These are phyloP conservation scores for Stigmatopora nigra DNA, from an alignment of 2,113 vertebrate genomes.

Conservation along the genomic window DNA sequence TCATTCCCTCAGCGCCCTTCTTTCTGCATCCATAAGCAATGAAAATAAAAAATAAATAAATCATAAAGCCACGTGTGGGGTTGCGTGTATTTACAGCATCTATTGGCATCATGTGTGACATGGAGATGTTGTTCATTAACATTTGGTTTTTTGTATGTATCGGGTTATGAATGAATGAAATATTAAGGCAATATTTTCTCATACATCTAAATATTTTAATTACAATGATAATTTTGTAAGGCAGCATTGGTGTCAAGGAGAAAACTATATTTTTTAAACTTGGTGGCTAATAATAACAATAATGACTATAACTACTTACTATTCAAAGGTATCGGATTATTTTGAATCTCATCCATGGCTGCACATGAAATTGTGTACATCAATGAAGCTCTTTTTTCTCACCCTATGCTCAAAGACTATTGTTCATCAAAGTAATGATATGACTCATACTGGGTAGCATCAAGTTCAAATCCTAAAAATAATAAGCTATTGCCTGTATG, in stretches of 20 bases:
- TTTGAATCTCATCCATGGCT: constrained; percentile 17
- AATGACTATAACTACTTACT: neutral
- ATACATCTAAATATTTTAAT: neutral
- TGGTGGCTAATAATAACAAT: neutral
- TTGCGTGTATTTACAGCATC: constrained; percentile 4
- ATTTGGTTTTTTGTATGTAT: neutral
- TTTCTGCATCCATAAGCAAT: constrained; percentile 62
- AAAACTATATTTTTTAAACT: neutral
- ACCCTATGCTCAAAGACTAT: constrained; percentile 39
- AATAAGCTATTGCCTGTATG: neutral
- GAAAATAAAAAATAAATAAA: constrained; percentile 62
- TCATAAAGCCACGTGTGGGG: constrained; percentile 25
- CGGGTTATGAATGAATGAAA: neutral
- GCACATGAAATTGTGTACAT: constrained; percentile 39
- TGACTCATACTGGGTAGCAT: constrained; percentile 19
- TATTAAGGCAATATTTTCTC: no score
- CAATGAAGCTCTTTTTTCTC: constrained; percentile 29
- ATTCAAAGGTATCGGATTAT: neutral
- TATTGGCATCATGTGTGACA: neutral
- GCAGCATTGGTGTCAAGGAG: neutral
- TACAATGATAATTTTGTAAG: neutral
- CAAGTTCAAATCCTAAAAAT: constrained; percentile 11
- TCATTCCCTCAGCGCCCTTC: constrained; percentile 42
- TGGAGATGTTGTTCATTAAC: constrained; percentile 14
- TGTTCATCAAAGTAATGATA: constrained; percentile 35